A percentile compares a stretch with the other conserved stretches of the same genome.
These are phyloP conservation scores for Physeter macrocephalus DNA, from an alignment of 2,113 vertebrate species.

Conservation along the genomic window DNA sequence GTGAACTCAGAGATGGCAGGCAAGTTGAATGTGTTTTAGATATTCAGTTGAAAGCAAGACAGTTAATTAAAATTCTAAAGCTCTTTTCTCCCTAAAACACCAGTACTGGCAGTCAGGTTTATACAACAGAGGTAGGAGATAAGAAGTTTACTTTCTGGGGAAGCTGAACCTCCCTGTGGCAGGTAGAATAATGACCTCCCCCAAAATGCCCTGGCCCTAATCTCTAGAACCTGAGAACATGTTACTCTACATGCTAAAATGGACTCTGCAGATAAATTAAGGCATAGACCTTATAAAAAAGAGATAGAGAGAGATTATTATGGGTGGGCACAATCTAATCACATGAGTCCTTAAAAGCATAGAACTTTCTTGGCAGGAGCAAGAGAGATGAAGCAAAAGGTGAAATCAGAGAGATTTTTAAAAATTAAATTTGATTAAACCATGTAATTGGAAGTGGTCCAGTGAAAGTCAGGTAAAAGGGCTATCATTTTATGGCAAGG, in stretches of 20 bases:
- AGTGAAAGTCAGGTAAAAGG: background rate
- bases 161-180: background rate
- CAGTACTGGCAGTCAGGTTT: background rate
- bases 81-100: background rate
- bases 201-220: fast-evolving
- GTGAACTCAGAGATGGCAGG: background rate
- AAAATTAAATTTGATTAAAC: background rate
- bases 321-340: background rate
- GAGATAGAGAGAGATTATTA: background rate
- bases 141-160: background rate
- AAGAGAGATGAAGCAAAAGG: background rate
- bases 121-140: background rate
- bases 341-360: background rate
- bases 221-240: background rate
- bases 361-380: background rate
- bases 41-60: background rate
- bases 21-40: background rate
- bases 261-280: background rate
- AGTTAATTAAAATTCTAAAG: conserved; percentile 26
- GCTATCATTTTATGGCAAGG: background rate
- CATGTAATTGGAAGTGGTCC: background rate
- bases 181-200: background rate
- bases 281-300: background rate
- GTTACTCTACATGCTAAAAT: background rate
- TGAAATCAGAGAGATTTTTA: background rate